These are phyloP conservation scores for Loris lydekkerianus DNA, from an alignment of 2,797 vertebrate species.

Conservation along the genomic window DNA sequence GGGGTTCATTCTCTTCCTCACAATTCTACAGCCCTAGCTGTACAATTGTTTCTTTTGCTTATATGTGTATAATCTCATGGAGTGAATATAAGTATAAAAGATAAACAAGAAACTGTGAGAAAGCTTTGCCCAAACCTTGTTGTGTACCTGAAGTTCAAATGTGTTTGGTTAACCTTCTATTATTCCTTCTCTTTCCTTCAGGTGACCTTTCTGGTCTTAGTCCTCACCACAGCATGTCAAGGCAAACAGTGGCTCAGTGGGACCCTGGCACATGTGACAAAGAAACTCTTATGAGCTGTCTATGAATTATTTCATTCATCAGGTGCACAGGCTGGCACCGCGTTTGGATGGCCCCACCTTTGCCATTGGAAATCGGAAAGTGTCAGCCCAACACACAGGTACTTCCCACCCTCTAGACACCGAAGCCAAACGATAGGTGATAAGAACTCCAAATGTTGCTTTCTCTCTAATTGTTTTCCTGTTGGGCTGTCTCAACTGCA, in stretches of 20 bases:
- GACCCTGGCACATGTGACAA: slow-evolving; percentile 60
- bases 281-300: slow-evolving; percentile 45
- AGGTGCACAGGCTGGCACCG: neutral
- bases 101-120: slow-evolving; percentile 11
- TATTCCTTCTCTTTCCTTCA: slow-evolving; percentile 64
- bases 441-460: neutral
- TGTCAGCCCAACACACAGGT: neutral
- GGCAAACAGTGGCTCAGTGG: neutral
- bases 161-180: slow-evolving; percentile 79
- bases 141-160: slow-evolving; percentile 58
- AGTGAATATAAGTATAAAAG: slow-evolving; percentile 1
- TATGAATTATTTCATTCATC: slow-evolving; percentile 74
- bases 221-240: neutral
- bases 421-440: neutral
- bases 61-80: slow-evolving; percentile 32
- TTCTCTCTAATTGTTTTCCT: neutral
- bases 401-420: neutral
- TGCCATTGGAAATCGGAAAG: slow-evolving; percentile 21
- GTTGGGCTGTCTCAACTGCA: neutral
- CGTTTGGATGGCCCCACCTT: neutral
- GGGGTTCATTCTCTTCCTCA: neutral
- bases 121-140: slow-evolving; percentile 31
- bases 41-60: slow-evolving; percentile 31
- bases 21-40: neutral
- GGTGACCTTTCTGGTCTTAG: slow-evolving; percentile 66